These are phyloP conservation scores for Heliconius nattereri DNA, from an alignment of 1,140 invertebrate genomes.

Conservation along the genomic window DNA sequence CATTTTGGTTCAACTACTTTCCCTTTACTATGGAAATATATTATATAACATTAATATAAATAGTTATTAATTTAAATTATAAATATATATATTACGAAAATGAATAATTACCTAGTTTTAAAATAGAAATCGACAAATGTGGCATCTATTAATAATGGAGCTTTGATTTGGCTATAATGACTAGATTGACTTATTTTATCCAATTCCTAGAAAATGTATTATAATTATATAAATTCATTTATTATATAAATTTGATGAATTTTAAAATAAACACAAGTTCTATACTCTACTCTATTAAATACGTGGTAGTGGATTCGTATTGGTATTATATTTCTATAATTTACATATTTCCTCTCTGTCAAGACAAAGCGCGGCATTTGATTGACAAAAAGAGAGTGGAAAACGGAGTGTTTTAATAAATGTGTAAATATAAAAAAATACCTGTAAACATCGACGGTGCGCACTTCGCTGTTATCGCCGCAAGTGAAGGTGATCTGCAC, in stretches of 20 bases:
- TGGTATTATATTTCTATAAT: too few species aligned
- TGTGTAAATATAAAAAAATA: conserved; percentile 29
- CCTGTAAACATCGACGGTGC: conserved; percentile 88
- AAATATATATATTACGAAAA: neutral
- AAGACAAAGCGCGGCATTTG: too few species aligned
- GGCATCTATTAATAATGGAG: neutral
- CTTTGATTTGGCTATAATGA: neutral
- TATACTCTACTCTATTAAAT: too few species aligned
- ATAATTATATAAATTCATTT: neutral
- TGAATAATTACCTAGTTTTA: neutral
- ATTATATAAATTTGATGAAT: too few species aligned
- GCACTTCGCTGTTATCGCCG: conserved; percentile 87
- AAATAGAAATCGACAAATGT: neutral
- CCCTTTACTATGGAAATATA: too few species aligned
- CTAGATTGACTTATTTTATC: neutral
- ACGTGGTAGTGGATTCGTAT: too few species aligned
- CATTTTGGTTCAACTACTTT: too few species aligned
- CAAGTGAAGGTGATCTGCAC: conserved; percentile 92
- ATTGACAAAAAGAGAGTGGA: neutral
- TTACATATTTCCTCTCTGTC: too few species aligned
- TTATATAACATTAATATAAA: too few species aligned
- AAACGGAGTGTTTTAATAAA: too few species aligned
- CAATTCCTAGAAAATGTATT: neutral
- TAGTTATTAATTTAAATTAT: neutral
- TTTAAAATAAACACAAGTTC: too few species aligned